Percentiles rank a stretch among this genome's conserved stretches.
Evolutionary conservation across 2,888 invertebrate species (phyloP).

Genomic region (Callyntrura guangdongensis): DNA sequence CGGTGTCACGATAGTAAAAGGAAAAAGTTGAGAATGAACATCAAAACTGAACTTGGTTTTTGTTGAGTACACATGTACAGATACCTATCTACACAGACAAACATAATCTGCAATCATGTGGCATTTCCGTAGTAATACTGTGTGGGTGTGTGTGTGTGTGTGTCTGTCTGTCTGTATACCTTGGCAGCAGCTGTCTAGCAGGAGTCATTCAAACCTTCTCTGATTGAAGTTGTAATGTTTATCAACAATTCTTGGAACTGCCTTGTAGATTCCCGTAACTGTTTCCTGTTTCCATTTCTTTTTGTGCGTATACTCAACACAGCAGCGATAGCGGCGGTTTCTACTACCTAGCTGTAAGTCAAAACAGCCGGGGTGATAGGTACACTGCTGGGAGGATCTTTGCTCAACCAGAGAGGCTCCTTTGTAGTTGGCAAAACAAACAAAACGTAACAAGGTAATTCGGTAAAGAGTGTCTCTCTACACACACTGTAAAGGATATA

Average conservation of each 20-base stretch:
- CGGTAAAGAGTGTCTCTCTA: neutral
- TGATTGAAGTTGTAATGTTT: constrained; percentile 53
- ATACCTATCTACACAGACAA: neutral
- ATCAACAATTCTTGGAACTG: constrained; percentile 34
- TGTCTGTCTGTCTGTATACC: neutral
- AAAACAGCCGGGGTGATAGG: neutral
- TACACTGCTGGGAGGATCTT: neutral
- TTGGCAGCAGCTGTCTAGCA: constrained; percentile 1
- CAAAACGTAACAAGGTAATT: constrained; percentile 19
- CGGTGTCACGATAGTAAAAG: neutral
- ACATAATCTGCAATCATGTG: neutral
- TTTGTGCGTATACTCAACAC: neutral
- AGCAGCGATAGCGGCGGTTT: neutral
- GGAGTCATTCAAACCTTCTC: constrained; percentile 26
- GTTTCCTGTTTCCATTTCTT: neutral
- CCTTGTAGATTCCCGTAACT: constrained; percentile 13
- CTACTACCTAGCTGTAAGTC: neutral
- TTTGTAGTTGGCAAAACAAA: constrained; percentile 15
- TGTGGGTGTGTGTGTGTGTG: neutral
- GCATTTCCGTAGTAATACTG: neutral
- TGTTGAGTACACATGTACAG: neutral
- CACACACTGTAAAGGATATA: too few species aligned
- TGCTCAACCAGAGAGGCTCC: neutral
- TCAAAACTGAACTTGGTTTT: neutral
- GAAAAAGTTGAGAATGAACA: neutral